Percentiles rank a stretch among this genome's conserved stretches.
Evolutionary conservation across 2,113 vertebrate genomes (phyloP).

Genomic region (Terrapene triunguis): DNA sequence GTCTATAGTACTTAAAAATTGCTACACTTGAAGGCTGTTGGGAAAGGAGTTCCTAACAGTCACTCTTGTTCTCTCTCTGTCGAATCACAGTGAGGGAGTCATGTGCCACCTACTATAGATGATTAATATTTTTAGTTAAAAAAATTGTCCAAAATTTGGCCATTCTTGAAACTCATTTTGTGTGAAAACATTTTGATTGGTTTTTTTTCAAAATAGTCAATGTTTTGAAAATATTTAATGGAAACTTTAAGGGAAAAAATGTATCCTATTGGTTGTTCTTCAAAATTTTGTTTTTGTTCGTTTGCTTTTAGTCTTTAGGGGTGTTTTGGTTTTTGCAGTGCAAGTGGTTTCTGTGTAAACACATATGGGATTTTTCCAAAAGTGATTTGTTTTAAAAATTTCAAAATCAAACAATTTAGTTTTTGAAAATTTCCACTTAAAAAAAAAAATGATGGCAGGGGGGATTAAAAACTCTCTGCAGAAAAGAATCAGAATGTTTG

Average conservation of each 20-base stretch:
- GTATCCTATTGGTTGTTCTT: not conserved
- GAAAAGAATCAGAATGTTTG: not conserved
- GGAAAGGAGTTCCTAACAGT: not conserved
- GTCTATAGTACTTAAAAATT: not conserved
- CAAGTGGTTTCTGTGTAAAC: not conserved
- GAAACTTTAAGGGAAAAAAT: not conserved
- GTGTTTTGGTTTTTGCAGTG: not conserved
- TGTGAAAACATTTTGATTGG: not conserved
- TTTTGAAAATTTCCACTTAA: not conserved
- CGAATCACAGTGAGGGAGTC: not conserved
- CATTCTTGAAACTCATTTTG: not conserved
- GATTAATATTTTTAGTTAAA: not conserved
- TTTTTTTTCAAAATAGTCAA: not conserved
- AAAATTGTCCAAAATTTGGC: not conserved
- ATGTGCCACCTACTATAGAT: not conserved
- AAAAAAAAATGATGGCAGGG: not conserved
- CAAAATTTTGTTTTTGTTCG: not conserved
- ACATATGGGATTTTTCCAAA: not conserved
- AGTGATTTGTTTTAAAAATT: not conserved
- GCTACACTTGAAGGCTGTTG: not conserved
- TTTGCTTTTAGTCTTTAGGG: not conserved
- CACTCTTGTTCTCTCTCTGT: not conserved
- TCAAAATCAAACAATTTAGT: not conserved
- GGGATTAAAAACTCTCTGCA: not conserved
- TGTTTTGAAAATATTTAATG: not conserved